phyloP scores from a whole-genome alignment of 2,888 invertebrate species.

The Prostheceraeus crozeri region DNA sequence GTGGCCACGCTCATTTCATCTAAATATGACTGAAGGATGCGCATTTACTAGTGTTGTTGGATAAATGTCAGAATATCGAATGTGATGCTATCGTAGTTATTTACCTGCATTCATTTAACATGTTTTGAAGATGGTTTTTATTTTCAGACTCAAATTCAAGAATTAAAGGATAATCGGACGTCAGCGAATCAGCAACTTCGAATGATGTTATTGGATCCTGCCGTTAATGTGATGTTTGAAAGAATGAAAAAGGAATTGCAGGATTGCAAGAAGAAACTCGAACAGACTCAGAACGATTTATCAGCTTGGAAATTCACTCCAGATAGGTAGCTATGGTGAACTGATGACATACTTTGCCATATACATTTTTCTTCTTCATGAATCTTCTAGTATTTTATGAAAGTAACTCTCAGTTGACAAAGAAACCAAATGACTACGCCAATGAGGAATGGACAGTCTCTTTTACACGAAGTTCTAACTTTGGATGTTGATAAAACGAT shows the following conservation, averaged over 20 bases:
- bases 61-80: too few relatives aligned
- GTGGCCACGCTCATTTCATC: too few relatives aligned
- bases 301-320: slow-evolving; percentile 98
- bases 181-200: slow-evolving; percentile 62
- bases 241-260: slow-evolving; percentile 81
- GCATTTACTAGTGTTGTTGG: too few relatives aligned
- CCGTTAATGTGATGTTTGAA: slow-evolving; percentile 83
- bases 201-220: slow-evolving; percentile 81
- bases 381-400: neutral
- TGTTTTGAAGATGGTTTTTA: too few relatives aligned
- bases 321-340: slow-evolving; percentile 71
- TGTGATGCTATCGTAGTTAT: too few relatives aligned
- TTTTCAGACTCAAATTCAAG: slow-evolving; percentile 22
- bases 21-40: too few relatives aligned
- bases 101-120: too few relatives aligned
- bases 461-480: too few relatives aligned
- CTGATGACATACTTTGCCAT: slow-evolving; percentile 38
- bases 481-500: too few relatives aligned
- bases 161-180: slow-evolving; percentile 17
- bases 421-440: too few relatives aligned
- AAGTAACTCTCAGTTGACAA: too few relatives aligned
- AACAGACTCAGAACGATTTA: slow-evolving; percentile 92
- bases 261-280: slow-evolving; percentile 77
- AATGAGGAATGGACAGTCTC: too few relatives aligned
- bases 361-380: slow-evolving; percentile 12